These are phyloP conservation scores for Drosophila cracens DNA, from an alignment of 2,888 invertebrate genomes.

Conservation along the genomic window DNA sequence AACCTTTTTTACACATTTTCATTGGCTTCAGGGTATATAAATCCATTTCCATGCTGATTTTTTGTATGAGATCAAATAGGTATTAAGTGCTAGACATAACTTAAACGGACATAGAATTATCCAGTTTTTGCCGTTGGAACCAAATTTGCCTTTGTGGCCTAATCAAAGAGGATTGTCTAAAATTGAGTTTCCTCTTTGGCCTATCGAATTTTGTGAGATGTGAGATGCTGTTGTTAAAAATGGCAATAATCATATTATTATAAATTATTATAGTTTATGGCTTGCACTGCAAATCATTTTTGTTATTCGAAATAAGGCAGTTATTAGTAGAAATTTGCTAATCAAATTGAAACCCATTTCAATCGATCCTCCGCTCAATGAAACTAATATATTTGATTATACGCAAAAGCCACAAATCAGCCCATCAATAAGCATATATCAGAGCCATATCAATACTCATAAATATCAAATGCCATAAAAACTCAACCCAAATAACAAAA, in stretches of 20 bases:
- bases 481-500: background rate
- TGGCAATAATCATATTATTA: background rate
- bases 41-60: background rate
- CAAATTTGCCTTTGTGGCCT: background rate
- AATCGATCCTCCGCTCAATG: conserved; percentile 6
- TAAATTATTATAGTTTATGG: background rate
- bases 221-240: background rate
- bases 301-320: background rate
- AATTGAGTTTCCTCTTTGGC: background rate
- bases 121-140: background rate
- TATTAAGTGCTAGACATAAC: background rate
- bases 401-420: conserved; percentile 28
- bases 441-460: conserved; percentile 17
- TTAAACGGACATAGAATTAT: background rate
- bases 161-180: background rate
- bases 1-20: background rate
- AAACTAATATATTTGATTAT: conserved; percentile 10
- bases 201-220: background rate
- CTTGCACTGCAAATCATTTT: background rate
- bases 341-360: conserved; percentile 12
- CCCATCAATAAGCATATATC: conserved; percentile 17
- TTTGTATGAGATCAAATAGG: background rate
- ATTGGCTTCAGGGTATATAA: background rate
- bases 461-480: conserved; percentile 37
- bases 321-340: background rate